A percentile compares a stretch with the other conserved stretches of the same genome.
phyloP scores from a whole-genome alignment of 37 sponge, comb jelly and placozoan species.

The Diacarnus erythraeanus region DNA sequence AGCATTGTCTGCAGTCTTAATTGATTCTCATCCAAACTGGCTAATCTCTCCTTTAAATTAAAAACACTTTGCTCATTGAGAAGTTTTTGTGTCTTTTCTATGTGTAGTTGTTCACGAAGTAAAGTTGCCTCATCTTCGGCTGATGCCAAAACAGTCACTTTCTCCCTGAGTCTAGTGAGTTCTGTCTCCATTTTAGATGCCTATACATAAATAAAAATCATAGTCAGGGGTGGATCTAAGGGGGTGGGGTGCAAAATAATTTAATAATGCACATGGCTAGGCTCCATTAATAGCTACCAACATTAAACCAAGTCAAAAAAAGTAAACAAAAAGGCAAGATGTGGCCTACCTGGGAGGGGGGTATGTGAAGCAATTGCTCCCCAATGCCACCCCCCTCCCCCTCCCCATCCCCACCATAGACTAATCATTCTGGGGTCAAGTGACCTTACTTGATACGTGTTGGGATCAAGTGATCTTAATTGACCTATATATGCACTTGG shows the following conservation, averaged over 20 bases:
- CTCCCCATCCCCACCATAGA: no score
- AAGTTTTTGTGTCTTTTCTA: background rate
- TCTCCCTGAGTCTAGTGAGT: background rate
- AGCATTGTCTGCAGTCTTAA: background rate
- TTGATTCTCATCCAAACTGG: constrained; percentile 1
- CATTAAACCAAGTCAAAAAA: no score
- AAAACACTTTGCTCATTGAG: background rate
- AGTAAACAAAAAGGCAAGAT: no score
- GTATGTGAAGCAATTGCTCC: no score
- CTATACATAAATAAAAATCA: background rate
- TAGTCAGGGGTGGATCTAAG: background rate
- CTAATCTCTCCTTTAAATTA: constrained; percentile 1
- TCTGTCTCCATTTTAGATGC: background rate
- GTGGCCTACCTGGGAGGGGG: no score
- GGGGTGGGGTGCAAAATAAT: background rate
- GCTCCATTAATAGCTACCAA: no score
- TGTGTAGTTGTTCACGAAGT: background rate
- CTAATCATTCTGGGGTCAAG: no score
- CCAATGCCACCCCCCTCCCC: no score
- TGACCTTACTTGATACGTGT: no score
- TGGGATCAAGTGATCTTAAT: no score
- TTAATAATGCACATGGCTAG: background rate
- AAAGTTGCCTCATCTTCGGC: background rate
- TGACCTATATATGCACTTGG: no score
- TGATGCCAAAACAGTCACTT: background rate